Conservation (phyloP, 2,888 invertebrate species). For the Parnassius smintheus region DNA sequence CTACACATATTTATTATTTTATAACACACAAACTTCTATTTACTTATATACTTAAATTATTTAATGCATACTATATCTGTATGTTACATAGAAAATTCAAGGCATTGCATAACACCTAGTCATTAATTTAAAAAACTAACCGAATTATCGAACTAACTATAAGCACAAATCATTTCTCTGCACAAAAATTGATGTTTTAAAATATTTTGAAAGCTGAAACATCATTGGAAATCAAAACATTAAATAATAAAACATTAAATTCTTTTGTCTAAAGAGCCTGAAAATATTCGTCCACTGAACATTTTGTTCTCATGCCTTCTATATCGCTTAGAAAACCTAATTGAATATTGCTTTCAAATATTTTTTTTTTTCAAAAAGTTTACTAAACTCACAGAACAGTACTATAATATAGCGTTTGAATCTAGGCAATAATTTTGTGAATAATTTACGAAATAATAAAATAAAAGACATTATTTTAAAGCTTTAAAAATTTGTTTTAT, state of each 20-base stretch:
- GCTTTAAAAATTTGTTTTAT: conserved; percentile 54
- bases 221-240: background rate
- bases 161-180: conserved; percentile 35
- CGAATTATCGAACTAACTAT: conserved; percentile 3
- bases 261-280: background rate
- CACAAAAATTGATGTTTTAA: conserved; percentile 33
- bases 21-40: too few relatives aligned
- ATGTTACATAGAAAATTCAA: background rate
- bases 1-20: too few relatives aligned
- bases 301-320: conserved; percentile 30
- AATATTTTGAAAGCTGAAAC: background rate
- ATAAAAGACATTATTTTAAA: conserved; percentile 81
- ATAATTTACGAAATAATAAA: conserved; percentile 60
- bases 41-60: background rate
- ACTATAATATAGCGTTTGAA: conserved; percentile 48
- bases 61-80: conserved; percentile 5
- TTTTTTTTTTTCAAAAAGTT: conserved; percentile 1
- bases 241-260: background rate
- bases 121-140: conserved; percentile 19
- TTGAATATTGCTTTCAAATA: conserved; percentile 3
- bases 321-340: conserved; percentile 8
- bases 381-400: conserved; percentile 47
- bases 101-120: conserved; percentile 25
- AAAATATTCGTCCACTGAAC: conserved; percentile 9
- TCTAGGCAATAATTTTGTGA: conserved; percentile 58